phyloP scores from a whole-genome alignment of 2,113 vertebrate genomes.

The Anser cygnoides region DNA sequence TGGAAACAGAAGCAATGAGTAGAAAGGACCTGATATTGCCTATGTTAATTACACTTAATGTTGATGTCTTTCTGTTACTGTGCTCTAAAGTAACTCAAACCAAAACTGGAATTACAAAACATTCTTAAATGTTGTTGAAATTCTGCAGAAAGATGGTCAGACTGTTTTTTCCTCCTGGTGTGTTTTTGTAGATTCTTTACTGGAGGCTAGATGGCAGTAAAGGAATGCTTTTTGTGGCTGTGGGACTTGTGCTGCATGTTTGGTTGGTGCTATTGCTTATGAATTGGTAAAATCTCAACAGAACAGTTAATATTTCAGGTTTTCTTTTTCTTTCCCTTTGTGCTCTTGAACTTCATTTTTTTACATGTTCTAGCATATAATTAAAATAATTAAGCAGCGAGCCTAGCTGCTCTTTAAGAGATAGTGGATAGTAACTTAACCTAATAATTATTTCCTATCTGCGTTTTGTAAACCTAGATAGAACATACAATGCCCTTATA shows the following conservation, averaged over 20 bases:
- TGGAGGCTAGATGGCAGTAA: conserved; percentile 49
- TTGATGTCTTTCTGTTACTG: not conserved
- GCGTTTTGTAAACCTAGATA: not conserved
- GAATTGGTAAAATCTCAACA: not conserved
- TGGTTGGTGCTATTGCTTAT: not conserved
- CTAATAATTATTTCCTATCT: not conserved
- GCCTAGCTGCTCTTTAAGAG: not conserved
- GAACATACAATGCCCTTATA: not conserved
- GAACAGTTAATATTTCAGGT: not conserved
- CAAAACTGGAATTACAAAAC: not conserved
- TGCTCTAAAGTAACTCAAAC: not conserved
- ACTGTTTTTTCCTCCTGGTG: accelerated
- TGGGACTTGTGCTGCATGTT: accelerated
- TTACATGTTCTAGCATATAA: not conserved
- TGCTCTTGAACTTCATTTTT: not conserved
- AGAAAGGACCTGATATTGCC: not conserved
- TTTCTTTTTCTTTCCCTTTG: not conserved
- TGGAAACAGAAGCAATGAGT: not conserved
- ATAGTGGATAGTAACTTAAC: not conserved
- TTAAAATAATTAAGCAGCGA: not conserved
- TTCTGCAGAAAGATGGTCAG: not conserved
- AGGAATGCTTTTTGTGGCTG: not conserved
- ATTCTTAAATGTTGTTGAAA: not conserved
- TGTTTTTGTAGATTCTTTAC: not conserved
- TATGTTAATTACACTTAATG: not conserved